phyloP scores from a whole-genome alignment of 2,888 invertebrate genomes.

The Plemyria rubiginata region DNA sequence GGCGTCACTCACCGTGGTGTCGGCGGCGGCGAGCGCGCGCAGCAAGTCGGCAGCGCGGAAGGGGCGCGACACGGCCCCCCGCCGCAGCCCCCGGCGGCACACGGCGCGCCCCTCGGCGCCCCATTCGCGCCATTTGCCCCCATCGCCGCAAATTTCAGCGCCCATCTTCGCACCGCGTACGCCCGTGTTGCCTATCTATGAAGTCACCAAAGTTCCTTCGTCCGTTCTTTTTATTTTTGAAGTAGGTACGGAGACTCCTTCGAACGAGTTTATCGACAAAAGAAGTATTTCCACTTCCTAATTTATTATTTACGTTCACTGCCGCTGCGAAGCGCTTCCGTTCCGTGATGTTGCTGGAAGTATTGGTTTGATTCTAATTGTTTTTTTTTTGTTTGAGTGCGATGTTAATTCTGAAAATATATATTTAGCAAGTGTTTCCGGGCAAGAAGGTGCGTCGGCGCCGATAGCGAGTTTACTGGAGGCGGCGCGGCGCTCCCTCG shows the following conservation, averaged over 20 bases:
- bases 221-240: too few species aligned
- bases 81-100: constrained; percentile 59
- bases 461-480: constrained; percentile 18
- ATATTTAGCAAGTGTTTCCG: too few species aligned
- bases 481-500: not conserved
- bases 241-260: too few species aligned
- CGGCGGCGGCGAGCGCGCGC: constrained; percentile 46
- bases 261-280: too few species aligned
- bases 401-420: too few species aligned
- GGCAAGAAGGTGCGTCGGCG: constrained; percentile 19
- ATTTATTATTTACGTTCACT: too few species aligned
- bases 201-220: not conserved
- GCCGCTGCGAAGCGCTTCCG: too few species aligned
- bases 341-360: too few species aligned
- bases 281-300: too few species aligned
- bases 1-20: constrained; percentile 18
- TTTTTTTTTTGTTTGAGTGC: too few species aligned
- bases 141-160: not conserved
- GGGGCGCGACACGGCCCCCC: constrained; percentile 55
- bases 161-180: not conserved
- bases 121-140: constrained; percentile 34
- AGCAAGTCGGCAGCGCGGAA: constrained; percentile 53
- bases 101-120: constrained; percentile 40
- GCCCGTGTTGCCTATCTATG: not conserved
- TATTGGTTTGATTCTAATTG: too few species aligned